Evolutionary conservation across 2,888 invertebrate genomes (phyloP), one percentile per base, ranked within the genome.

Genomic region (Andricus quercusramuli): DNA sequence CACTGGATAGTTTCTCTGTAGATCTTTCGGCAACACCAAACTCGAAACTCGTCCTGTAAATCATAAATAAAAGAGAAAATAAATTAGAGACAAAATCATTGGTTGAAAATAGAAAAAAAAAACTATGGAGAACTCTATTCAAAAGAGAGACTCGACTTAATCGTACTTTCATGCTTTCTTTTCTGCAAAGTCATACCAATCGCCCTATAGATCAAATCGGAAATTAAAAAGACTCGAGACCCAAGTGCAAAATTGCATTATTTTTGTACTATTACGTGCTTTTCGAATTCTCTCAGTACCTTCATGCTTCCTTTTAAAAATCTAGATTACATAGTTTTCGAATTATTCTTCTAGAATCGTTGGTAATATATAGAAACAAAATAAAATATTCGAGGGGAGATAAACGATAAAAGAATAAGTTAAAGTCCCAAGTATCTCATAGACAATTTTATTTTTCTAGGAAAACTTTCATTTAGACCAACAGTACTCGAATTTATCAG

Each of bases 1-100:
- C 47, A 77, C 78, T 15, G 67, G 78, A 32, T 87, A 91, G 79
- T 85, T 87, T 79, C 86, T 86, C 79, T 86, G 88, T 22, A 86
- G 84, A 67, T 68, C 86, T 84, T 89, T 89, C 83, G 87, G 86
- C 78, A 87, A 77, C 85, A 85, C 79, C 82, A 87, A 32, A 9
- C 76, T 4, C 2, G 76, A 25, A 59, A 29, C n/a, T 17, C 25
- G n/a, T 29, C 80, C 84, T 84, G 82, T 44, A 78, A 83, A 82
- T 25, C 59, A 65, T 80, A 83, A 83, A 74, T 51, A 80, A 82
- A 64, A 70, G 15, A 37, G 32, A 67, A 47, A 64, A 17, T 13
- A 4, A 74, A 56, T 74, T 74, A 74, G 74, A 74, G 32, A 74
- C 5, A 6, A 20, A 8, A 25, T 37, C 32, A 29, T 13, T 56